Conservation (phyloP, 2,797 vertebrate genomes). For the Galaxias olidus region DNA sequence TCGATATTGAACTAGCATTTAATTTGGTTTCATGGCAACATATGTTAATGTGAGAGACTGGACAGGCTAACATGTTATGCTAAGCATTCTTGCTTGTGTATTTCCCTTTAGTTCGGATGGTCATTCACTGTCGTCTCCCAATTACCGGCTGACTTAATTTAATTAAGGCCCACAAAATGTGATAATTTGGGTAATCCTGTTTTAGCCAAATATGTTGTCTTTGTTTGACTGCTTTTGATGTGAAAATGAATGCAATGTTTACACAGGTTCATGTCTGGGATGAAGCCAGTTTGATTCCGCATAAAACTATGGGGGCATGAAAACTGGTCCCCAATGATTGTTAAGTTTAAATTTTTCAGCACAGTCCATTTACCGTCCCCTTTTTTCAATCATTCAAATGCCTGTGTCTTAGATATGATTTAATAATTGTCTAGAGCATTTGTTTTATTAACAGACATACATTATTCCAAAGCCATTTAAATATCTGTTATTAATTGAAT, state of each 20-base stretch:
- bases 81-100: no score
- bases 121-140: not conserved
- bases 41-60: no score
- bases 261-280: slow-evolving; percentile 50
- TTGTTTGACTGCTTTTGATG: slow-evolving; percentile 43
- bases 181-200: slow-evolving; percentile 21
- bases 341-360: no score
- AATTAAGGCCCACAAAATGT: slow-evolving; percentile 41
- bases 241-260: slow-evolving; percentile 47
- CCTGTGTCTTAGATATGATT: not conserved
- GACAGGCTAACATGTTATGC: no score
- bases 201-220: slow-evolving; percentile 58
- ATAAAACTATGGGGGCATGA: slow-evolving; percentile 72
- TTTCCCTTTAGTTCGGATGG: no score
- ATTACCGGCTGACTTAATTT: not conserved
- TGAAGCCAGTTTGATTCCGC: slow-evolving; percentile 76
- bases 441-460: slow-evolving; percentile 10
- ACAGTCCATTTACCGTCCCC: slow-evolving; percentile 3
- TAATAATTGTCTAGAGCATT: slow-evolving; percentile 2
- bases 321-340: slow-evolving; percentile 70
- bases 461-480: slow-evolving; percentile 16
- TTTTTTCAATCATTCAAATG: not conserved
- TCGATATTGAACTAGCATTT: no score
- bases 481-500: slow-evolving; percentile 21
- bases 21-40: no score